Conservation (phyloP, 2,113 vertebrate genomes). For the Laticauda colubrina region DNA sequence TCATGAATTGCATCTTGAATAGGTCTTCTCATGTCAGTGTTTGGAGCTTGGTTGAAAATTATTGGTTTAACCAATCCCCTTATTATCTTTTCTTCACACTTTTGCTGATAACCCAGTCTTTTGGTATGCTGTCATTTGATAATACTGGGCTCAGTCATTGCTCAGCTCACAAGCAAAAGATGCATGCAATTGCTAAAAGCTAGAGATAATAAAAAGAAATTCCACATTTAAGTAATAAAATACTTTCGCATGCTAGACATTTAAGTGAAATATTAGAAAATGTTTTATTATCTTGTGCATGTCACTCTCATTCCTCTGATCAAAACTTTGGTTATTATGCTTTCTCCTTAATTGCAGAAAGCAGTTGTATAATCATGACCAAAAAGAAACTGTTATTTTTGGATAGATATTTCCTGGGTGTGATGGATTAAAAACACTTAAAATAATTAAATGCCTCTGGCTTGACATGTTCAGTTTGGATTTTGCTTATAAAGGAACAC, state of each 20-base stretch:
- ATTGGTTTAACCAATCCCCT: not conserved
- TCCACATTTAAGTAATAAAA: constrained; percentile 43
- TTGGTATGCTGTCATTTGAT: not conserved
- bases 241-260: constrained; percentile 13
- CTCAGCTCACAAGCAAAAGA: constrained; percentile 25
- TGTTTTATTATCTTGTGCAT: not conserved
- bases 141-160: not conserved
- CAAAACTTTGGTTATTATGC: constrained; percentile 19
- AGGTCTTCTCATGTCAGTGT: not conserved
- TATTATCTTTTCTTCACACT: not conserved
- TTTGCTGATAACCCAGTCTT: not conserved
- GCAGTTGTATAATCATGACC: constrained; percentile 23
- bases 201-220: constrained; percentile 25
- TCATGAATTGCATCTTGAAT: not conserved
- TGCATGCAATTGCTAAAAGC: constrained; percentile 25
- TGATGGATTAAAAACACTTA: not conserved
- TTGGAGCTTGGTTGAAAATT: not conserved
- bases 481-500: not conserved
- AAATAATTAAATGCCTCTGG: not conserved
- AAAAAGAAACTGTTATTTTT: constrained; percentile 36
- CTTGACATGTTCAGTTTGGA: not conserved
- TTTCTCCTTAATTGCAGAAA: not conserved
- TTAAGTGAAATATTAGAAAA: not conserved
- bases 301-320: not conserved
- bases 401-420: not conserved